These are phyloP conservation scores for Sabellastarte sp. DNA, from an alignment of 2,888 invertebrate genomes.

Conservation along the genomic window DNA sequence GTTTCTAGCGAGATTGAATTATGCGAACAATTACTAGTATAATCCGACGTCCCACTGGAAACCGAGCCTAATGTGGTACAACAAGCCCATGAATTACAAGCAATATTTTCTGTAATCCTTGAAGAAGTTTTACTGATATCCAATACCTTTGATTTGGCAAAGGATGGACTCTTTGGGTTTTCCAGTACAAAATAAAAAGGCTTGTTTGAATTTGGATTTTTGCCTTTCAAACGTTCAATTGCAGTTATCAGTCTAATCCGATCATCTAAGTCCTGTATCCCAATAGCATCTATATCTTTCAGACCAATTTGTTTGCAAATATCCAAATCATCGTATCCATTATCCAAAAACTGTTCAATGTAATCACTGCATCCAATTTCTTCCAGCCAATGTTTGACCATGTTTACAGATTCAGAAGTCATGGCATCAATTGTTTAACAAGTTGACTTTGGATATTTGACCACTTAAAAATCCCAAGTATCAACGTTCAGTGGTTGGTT, in stretches of 20 bases:
- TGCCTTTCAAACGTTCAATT: no score
- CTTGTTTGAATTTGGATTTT: not conserved
- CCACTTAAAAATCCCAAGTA: no score
- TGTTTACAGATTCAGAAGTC: no score
- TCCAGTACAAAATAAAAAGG: constrained; percentile 1
- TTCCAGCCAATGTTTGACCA: constrained; percentile 84
- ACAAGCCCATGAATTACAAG: no score
- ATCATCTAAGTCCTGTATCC: constrained; percentile 82
- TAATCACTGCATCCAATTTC: constrained; percentile 87
- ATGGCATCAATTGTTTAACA: no score
- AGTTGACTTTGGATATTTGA: no score
- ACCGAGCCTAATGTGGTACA: no score
- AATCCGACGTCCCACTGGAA: not conserved
- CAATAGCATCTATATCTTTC: constrained; percentile 92
- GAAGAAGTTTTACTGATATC: not conserved
- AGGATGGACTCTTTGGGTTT: not conserved
- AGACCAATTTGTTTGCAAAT: constrained; percentile 96
- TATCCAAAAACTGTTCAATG: constrained; percentile 91
- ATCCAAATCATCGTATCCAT: constrained; percentile 94
- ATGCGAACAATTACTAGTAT: no score
- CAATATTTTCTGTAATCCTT: not conserved
- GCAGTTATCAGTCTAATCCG: constrained; percentile 70
- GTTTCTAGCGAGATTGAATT: no score
- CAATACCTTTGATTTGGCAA: no score
- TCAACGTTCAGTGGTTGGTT: no score